Base-by-base conservation (phyloP, 2,888 invertebrate genomes). In the Dorcus hopei region DNA sequence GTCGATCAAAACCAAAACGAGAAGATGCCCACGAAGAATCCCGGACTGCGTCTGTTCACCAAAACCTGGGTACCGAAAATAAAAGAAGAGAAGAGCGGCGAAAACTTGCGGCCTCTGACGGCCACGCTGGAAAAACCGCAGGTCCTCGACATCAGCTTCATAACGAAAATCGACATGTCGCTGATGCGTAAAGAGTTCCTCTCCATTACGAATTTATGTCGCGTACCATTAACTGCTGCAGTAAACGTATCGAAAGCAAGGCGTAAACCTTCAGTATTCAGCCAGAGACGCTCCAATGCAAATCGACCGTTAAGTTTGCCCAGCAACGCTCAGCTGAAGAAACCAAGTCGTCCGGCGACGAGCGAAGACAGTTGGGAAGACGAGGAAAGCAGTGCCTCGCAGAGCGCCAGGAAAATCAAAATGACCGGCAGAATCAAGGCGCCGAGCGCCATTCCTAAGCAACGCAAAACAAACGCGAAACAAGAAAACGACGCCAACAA, bases 141-240 rank as follows among this genome's bases (percentile, higher is more conserved):
- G 41, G 74, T 85, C 3, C 72, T 85, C 53, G 80, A 85, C 67
- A 80, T 82, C 1, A 73, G 77, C 42, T 74, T 82, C 26, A 74
- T 82, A 39, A 77, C 80, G 11, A 81, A 81, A 66, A 76, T 85
- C 38, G 85, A 85, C 69, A 84, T 85, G 84, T 83, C 84, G 1
- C 70, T 80, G 51, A 73, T 84, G 38, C 78, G 81, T 49, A 82
- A 83, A 66, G 83, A 83, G 64, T 77, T 82, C 48, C 71, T 84
- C 9, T 75, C 80, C 51, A 75, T 80, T 11, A 71, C 77, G 6
- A 78, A 78, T 61, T 65, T 80, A 43, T 79, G 79, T 61, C 70
- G 74, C 16, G 60, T 73, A 50, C 76, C 78, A 3, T 55, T 76
- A 23, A 66, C 67, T 5, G 50, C 72, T 40, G 19, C 19, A 19